Evolutionary conservation across 2,888 invertebrate genomes (phyloP).

Genomic region (Anthrax anthrax): DNA sequence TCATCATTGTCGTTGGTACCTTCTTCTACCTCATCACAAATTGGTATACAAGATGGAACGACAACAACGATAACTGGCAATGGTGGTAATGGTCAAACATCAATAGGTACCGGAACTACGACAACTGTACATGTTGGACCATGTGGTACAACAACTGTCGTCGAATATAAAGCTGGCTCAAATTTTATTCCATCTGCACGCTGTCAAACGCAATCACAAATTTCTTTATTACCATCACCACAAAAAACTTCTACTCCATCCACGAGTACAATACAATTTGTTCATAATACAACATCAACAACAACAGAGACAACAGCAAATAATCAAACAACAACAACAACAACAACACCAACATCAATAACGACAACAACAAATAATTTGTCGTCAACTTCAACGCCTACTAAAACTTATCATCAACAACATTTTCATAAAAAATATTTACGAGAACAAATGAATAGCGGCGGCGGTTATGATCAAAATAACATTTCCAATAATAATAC

Average conservation of each 20-base stretch:
- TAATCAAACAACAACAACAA: slow-evolving; percentile 13
- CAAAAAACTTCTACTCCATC: background rate
- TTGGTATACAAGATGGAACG: background rate
- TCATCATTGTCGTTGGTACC: no score
- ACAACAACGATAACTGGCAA: slow-evolving; percentile 3
- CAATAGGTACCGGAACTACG: slow-evolving; percentile 20
- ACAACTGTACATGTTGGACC: slow-evolving; percentile 32
- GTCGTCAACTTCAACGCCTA: slow-evolving; percentile 5
- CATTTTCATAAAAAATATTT: slow-evolving; percentile 36
- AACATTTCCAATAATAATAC: background rate
- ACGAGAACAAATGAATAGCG: slow-evolving; percentile 32
- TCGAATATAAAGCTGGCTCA: slow-evolving; percentile 27
- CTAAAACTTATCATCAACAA: slow-evolving; percentile 18
- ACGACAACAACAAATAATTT: slow-evolving; percentile 15
- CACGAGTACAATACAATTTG: slow-evolving; percentile 1
- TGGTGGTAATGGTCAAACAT: background rate
- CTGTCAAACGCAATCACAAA: background rate
- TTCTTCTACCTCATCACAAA: slow-evolving; percentile 1
- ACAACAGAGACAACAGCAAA: slow-evolving; percentile 14
- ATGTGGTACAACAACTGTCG: slow-evolving; percentile 34
- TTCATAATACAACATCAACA: slow-evolving; percentile 12
- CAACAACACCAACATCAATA: slow-evolving; percentile 14
- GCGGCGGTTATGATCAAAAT: slow-evolving; percentile 20
- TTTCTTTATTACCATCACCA: slow-evolving; percentile 1
- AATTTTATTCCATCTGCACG: slow-evolving; percentile 13